Conservation (phyloP, 2,113 vertebrate species). For the Psammodynastes pulverulentus region DNA sequence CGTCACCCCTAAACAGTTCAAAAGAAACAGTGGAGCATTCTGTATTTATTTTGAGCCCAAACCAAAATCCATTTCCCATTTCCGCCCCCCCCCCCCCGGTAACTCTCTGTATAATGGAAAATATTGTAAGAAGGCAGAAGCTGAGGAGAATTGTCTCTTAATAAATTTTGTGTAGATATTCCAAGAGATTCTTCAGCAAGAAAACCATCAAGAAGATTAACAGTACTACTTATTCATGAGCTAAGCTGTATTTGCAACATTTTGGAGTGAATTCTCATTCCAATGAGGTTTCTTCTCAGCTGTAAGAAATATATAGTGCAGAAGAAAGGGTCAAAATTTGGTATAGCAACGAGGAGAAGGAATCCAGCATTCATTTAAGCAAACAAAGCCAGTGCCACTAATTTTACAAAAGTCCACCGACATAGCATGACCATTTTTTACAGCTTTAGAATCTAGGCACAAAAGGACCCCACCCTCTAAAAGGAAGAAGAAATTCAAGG, state of each 20-base stretch:
- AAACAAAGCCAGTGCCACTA: neutral
- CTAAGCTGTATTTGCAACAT: constrained; percentile 27
- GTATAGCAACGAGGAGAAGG: neutral
- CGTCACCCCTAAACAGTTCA: neutral
- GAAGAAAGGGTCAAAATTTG: neutral
- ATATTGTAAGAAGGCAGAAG: neutral
- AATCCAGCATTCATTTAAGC: constrained; percentile 24
- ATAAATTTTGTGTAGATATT: neutral
- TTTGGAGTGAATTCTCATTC: constrained; percentile 24
- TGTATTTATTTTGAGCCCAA: neutral
- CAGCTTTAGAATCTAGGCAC: neutral
- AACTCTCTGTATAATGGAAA: neutral
- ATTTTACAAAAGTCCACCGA: constrained; percentile 48
- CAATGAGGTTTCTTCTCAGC: neutral
- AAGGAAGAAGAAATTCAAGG: neutral
- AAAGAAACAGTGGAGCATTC: neutral
- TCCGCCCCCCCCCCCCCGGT: neutral
- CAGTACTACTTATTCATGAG: constrained; percentile 17
- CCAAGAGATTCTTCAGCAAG: neutral
- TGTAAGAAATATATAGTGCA: constrained; percentile 20
- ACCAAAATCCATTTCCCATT: neutral
- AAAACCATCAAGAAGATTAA: neutral
- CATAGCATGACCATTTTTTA: constrained; percentile 54
- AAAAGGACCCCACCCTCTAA: neutral
- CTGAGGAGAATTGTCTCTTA: neutral